Conservation (phyloP, 2,113 vertebrate species). For the Pandion haliaetus region DNA sequence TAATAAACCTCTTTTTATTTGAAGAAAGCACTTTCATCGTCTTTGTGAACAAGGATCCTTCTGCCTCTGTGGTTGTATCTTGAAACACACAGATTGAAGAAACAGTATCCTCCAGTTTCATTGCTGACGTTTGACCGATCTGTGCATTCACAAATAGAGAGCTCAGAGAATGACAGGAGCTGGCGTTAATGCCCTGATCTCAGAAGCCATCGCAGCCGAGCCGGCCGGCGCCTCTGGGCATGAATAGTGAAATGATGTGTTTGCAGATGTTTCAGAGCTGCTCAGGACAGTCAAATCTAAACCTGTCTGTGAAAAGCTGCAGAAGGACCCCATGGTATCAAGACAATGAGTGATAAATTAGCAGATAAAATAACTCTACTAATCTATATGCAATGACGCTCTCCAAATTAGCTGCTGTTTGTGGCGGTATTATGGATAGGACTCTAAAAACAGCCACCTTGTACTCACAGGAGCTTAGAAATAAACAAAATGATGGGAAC, state of each 20-base stretch:
- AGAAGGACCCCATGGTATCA: neutral
- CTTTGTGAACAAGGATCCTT: conserved; percentile 25
- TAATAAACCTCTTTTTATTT: conserved; percentile 75
- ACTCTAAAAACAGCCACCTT: neutral
- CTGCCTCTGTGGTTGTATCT: neutral
- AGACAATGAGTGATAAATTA: neutral
- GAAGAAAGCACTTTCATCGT: conserved; percentile 16
- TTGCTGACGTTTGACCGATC: neutral
- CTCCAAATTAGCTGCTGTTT: neutral
- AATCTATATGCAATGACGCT: neutral
- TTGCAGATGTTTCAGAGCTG: neutral
- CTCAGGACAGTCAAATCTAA: neutral
- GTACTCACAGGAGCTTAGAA: neutral
- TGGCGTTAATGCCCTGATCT: neutral
- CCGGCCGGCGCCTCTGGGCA: neutral
- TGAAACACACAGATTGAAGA: neutral
- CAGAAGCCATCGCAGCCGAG: rapidly evolving
- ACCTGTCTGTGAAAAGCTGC: conserved; percentile 12
- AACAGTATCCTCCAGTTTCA: neutral
- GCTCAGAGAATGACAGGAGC: neutral
- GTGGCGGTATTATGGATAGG: neutral
- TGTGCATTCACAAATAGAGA: neutral
- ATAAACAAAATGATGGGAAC: neutral
- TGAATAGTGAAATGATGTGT: neutral
- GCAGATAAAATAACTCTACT: neutral